Conservation (phyloP, 2,888 invertebrate species). For the Agonopterix alstromeriana region DNA sequence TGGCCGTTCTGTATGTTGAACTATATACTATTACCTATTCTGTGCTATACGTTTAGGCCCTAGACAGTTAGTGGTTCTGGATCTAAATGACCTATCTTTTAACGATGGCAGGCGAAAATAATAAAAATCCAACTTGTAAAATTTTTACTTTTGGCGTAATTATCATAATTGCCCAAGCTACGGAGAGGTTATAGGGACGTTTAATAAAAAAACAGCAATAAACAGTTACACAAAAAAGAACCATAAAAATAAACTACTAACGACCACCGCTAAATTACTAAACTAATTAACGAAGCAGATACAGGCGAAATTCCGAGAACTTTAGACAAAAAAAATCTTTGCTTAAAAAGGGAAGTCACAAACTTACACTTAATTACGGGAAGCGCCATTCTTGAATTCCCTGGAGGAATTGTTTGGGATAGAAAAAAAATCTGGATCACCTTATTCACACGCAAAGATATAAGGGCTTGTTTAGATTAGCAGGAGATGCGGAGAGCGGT, state of each 20-base stretch:
- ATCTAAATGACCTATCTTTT: too few relatives aligned
- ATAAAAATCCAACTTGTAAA: too few relatives aligned
- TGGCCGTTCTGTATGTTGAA: too few relatives aligned
- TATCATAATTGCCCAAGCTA: too few relatives aligned
- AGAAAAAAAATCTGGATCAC: constrained; percentile 20
- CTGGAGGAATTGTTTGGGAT: constrained; percentile 23
- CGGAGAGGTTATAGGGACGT: too few relatives aligned
- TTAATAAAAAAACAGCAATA: not conserved
- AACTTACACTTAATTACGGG: constrained; percentile 27
- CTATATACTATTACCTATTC: too few relatives aligned
- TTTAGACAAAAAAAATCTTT: constrained; percentile 12
- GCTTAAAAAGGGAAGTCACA: constrained; percentile 25
- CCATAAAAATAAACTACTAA: constrained; percentile 8
- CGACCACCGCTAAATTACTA: constrained; percentile 14
- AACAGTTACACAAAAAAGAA: not conserved
- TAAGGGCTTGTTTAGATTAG: not conserved
- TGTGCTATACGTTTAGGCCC: too few relatives aligned
- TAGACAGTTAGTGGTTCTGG: too few relatives aligned
- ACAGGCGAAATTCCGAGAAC: constrained; percentile 14
- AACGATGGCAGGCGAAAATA: too few relatives aligned
- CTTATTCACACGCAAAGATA: constrained; percentile 13
- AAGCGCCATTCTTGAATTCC: constrained; percentile 24
- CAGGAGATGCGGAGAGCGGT: constrained; percentile 8
- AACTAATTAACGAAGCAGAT: constrained; percentile 22
- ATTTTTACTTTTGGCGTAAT: too few relatives aligned